phyloP scores from a whole-genome alignment of 2,888 invertebrate species.

The Plagodis pulveraria region DNA sequence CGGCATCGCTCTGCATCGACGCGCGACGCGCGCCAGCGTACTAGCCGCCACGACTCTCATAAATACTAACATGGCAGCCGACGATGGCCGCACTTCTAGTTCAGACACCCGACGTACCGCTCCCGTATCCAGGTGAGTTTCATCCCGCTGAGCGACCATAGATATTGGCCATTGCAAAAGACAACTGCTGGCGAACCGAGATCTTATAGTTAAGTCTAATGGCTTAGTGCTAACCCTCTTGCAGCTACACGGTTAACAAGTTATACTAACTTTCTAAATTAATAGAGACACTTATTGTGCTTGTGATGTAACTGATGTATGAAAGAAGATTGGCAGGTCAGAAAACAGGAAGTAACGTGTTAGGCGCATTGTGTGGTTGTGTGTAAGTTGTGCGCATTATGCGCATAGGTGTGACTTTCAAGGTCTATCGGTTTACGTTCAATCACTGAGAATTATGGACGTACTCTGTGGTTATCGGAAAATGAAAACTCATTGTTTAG shows the following conservation, averaged over 20 bases:
- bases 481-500: not conserved
- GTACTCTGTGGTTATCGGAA: too few relatives aligned
- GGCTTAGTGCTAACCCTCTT: conserved; percentile 1
- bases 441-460: not conserved
- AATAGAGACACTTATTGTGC: not conserved
- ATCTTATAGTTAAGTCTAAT: not conserved
- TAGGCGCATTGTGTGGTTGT: conserved; percentile 5
- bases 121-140: conserved; percentile 63
- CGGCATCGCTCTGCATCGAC: conserved; percentile 63
- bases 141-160: conserved; percentile 60
- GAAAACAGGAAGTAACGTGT: conserved; percentile 8
- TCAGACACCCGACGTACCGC: conserved; percentile 43
- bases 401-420: not conserved
- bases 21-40: conserved; percentile 77
- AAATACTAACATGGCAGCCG: conserved; percentile 59
- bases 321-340: not conserved
- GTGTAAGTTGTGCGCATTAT: not conserved
- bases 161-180: conserved; percentile 11
- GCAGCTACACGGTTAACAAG: not conserved
- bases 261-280: too few relatives aligned
- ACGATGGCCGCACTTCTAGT: conserved; percentile 50
- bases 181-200: conserved; percentile 12
- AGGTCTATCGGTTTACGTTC: conserved; percentile 3
- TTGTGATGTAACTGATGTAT: conserved; percentile 9
- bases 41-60: conserved; percentile 57